Evolutionary conservation across 2,113 vertebrate genomes (phyloP).

Genomic region (Megatriorchis doriae): DNA sequence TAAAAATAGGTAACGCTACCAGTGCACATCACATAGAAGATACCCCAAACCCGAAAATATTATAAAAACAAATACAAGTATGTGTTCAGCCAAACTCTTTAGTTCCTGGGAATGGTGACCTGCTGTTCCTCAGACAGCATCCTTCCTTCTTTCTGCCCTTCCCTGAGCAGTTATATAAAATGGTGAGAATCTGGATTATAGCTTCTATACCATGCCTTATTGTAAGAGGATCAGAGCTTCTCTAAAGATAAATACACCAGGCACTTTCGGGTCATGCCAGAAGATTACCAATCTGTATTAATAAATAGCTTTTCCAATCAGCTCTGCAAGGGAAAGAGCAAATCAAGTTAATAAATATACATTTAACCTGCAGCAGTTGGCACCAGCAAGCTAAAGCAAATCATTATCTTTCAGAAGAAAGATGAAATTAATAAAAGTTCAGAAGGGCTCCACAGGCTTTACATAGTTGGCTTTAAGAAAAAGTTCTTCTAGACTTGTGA

Average conservation of each 20-base stretch:
- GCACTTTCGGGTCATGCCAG: neutral
- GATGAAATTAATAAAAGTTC: neutral
- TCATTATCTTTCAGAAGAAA: neutral
- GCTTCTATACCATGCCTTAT: neutral
- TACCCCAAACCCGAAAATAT: neutral
- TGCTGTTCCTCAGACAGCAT: neutral
- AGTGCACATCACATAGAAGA: neutral
- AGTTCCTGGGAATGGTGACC: neutral
- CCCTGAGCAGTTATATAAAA: neutral
- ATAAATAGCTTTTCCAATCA: neutral
- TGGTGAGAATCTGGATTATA: neutral
- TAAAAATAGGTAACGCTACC: neutral
- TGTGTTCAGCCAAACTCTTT: neutral
- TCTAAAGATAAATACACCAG: neutral
- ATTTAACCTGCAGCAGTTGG: neutral
- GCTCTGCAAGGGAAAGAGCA: neutral
- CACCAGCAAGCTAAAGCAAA: neutral
- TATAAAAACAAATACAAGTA: neutral
- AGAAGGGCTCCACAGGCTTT: neutral
- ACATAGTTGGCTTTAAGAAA: neutral
- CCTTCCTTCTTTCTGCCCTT: neutral
- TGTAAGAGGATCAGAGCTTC: neutral
- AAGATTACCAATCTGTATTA: neutral
- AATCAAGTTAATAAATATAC: neutral
- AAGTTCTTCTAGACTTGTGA: neutral